Base-by-base conservation (phyloP, 2,797 vertebrate genomes). In the Hapalemur alaotrensis region DNA sequence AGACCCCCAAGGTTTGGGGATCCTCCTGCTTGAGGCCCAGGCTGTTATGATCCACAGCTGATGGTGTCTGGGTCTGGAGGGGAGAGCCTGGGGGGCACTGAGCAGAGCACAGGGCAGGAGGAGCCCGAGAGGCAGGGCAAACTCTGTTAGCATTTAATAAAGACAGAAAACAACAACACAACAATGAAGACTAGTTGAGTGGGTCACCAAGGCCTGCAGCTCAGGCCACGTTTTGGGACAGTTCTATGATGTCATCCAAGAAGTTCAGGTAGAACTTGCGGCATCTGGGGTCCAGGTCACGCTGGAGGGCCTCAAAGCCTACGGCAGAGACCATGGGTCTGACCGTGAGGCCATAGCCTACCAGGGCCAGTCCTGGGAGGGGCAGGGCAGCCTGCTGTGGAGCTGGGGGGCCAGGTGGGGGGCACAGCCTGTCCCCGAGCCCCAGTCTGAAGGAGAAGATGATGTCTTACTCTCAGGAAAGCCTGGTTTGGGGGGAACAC, bases 121-220 rank as follows among this genome's bases (percentile, higher is more conserved):
- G 28, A 70, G 20, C 28, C 50, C 1, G 10, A 18, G 72, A 73
- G 25, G 86, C 41, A 14, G 30, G 2, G 65, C 5, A 15, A 35
- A 30, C 54, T 59, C 78, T 50, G 54, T 61, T 70, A 38, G 65
- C 38, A 7, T 97, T 97, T 97, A 96, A 93, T 94, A 76, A 72
- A 70, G 59, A 57, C 23, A 93, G 50, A 11, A 81, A 5, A 5
- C 38, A 38, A 15, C 52, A 46, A 11, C 18, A 38, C 35, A 59
- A 11, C 18, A 52, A 50, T 7, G 1, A 46, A 78, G 59, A 46
- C 67, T 14, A 43, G 30, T 13, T 10, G 14, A 35, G 23, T 4
- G 14, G 48, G 20, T 14, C 1, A 22, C n/a, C 41, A 50, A 46
- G 84, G 5, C 48, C 46, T 13, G 59, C 3, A 28, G 8, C 41